Evolutionary conservation across 2,113 vertebrate genomes (phyloP).

Genomic region (Hydrolagus affinis): DNA sequence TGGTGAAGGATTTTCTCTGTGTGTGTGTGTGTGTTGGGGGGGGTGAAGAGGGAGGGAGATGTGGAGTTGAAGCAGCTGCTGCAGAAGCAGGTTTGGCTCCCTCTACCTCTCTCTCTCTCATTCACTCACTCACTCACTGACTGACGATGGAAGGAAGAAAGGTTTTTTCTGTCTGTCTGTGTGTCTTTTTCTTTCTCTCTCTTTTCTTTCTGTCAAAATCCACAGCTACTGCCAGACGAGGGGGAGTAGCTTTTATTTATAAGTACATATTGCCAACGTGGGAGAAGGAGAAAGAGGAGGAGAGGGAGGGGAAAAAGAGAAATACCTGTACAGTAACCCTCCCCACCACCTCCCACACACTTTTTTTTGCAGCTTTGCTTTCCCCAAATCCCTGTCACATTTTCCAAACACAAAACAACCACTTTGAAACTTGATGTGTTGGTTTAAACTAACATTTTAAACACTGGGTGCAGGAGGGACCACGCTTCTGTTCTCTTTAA

Average conservation of each 20-base stretch:
- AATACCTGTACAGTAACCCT: no score
- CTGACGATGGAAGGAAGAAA: no score
- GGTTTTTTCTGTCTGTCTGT: neutral
- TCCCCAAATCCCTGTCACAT: neutral
- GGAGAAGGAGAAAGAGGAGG: no score
- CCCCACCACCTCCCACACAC: neutral
- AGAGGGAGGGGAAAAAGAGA: no score
- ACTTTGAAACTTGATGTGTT: neutral
- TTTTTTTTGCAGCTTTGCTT: conserved; percentile 7
- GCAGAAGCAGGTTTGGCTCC: conserved; percentile 29
- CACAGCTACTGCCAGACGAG: conserved; percentile 16
- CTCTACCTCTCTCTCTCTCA: conserved; percentile 26
- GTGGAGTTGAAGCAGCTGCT: conserved; percentile 29
- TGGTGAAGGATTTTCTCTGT: conserved; percentile 30
- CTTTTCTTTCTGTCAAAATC: conserved; percentile 1
- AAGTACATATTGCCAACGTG: conserved; percentile 8
- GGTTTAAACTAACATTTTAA: neutral
- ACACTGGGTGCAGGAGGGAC: neutral
- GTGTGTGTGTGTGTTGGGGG: no score
- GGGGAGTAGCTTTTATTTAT: conserved; percentile 7
- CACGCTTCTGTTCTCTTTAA: no score
- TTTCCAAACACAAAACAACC: neutral
- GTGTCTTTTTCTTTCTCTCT: neutral
- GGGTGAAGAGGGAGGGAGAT: no score
- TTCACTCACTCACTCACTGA: conserved; percentile 18